These are phyloP conservation scores for Luscinia megarhynchos DNA, from an alignment of 2,797 vertebrate species.

Conservation along the genomic window DNA sequence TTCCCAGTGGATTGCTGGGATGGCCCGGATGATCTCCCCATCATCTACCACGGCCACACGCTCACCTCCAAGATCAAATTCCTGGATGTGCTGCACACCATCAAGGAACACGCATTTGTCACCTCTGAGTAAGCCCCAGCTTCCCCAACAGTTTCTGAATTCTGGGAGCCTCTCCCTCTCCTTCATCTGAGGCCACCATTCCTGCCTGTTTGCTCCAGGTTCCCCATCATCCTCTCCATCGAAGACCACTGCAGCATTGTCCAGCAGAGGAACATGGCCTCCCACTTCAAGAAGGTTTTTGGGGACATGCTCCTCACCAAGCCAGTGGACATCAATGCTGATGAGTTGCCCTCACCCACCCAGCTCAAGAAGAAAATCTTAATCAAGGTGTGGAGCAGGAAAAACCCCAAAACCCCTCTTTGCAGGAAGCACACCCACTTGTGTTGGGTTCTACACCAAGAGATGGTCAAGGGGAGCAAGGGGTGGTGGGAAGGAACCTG, in stretches of 20 bases:
- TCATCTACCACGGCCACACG: slow-evolving; percentile 92
- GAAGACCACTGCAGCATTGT: slow-evolving; percentile 94
- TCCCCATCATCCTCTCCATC: slow-evolving; percentile 90
- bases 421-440: neutral
- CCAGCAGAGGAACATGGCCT: slow-evolving; percentile 94
- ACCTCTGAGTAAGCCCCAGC: slow-evolving; percentile 84
- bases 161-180: accelerated
- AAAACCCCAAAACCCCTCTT: neutral
- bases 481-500: neutral
- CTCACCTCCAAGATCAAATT: slow-evolving; percentile 94
- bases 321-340: slow-evolving; percentile 74
- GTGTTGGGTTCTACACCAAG: neutral
- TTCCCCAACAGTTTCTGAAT: accelerated
- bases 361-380: slow-evolving; percentile 80
- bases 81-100: slow-evolving; percentile 89
- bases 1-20: slow-evolving; percentile 92
- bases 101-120: slow-evolving; percentile 91
- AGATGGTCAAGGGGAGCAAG: neutral
- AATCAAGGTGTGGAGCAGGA: slow-evolving; percentile 71
- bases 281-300: slow-evolving; percentile 88
- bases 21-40: slow-evolving; percentile 90
- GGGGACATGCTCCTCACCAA: slow-evolving; percentile 83
- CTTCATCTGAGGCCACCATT: neutral
- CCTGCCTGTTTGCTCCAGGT: slow-evolving; percentile 73
- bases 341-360: slow-evolving; percentile 77